phyloP scores from a whole-genome alignment of 2,797 vertebrate species.

The Lepilemur septentrionalis region DNA sequence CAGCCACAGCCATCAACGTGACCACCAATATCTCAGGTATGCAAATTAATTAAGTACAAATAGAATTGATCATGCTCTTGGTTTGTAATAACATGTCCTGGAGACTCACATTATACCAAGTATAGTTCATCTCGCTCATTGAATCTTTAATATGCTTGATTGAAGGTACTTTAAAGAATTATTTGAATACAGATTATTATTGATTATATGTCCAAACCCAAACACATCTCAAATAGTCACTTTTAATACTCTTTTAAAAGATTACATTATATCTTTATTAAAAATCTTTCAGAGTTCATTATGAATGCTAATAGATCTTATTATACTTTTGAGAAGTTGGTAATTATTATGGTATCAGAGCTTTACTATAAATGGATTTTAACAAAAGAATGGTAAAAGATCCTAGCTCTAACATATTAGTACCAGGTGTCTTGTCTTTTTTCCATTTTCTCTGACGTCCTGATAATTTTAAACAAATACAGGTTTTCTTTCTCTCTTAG shows the following conservation, averaged over 20 bases:
- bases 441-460: not conserved
- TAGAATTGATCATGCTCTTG: not conserved
- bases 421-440: not conserved
- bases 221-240: not conserved
- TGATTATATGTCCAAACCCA: not conserved
- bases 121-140: not conserved
- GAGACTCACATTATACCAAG: not conserved
- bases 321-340: not conserved
- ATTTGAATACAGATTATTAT: not conserved
- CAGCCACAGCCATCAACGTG: conserved; percentile 93
- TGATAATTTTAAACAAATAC: conserved; percentile 6
- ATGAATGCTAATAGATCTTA: not conserved
- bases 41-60: not conserved
- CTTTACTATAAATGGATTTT: not conserved
- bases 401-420: not conserved
- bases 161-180: not conserved
- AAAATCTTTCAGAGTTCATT: not conserved
- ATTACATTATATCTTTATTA: not conserved
- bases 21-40: conserved; percentile 99
- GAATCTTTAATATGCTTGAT: not conserved
- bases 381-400: not conserved
- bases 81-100: not conserved
- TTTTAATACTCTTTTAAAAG: not conserved
- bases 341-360: not conserved
- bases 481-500: not conserved